phyloP scores from a whole-genome alignment of 2,888 invertebrate species.

The Polymixis lichenea region DNA sequence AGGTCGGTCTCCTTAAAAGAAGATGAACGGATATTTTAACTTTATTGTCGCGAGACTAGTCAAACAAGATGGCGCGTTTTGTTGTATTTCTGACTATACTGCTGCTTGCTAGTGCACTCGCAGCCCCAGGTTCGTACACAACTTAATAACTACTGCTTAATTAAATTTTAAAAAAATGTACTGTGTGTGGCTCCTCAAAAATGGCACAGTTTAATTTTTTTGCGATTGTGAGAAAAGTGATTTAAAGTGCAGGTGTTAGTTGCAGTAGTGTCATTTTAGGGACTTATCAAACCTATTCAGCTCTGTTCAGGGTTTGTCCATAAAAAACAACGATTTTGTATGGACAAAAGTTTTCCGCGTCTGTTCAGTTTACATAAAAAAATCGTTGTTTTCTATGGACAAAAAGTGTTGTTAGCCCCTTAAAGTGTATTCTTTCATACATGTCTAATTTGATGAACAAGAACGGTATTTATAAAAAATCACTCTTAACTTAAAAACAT shows the following conservation, averaged over 20 bases:
- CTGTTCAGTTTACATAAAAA: too few species aligned
- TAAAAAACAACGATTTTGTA: too few species aligned
- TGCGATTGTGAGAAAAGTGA: not conserved
- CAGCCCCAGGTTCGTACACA: constrained; percentile 14
- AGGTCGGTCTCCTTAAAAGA: constrained; percentile 17
- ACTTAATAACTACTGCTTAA: not conserved
- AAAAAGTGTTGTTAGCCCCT: too few species aligned
- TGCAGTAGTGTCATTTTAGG: not conserved
- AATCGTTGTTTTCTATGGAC: too few species aligned
- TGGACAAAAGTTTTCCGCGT: too few species aligned
- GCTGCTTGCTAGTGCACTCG: not conserved
- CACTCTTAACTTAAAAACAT: too few species aligned
- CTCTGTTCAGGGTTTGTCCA: too few species aligned
- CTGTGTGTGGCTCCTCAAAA: not conserved
- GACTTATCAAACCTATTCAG: too few species aligned
- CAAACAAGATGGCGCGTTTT: constrained; percentile 15
- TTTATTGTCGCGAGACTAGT: constrained; percentile 7
- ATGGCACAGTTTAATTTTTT: not conserved
- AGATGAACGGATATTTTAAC: constrained; percentile 6
- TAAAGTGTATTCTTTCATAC: not conserved
- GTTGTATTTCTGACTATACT: not conserved
- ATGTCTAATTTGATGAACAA: not conserved
- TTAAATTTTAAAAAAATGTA: not conserved
- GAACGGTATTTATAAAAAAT: not conserved
- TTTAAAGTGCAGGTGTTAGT: not conserved